Evolutionary conservation across 2,797 vertebrate species (phyloP), one percentile per base, ranked within the genome.

Genomic region (Spinus pinus): DNA sequence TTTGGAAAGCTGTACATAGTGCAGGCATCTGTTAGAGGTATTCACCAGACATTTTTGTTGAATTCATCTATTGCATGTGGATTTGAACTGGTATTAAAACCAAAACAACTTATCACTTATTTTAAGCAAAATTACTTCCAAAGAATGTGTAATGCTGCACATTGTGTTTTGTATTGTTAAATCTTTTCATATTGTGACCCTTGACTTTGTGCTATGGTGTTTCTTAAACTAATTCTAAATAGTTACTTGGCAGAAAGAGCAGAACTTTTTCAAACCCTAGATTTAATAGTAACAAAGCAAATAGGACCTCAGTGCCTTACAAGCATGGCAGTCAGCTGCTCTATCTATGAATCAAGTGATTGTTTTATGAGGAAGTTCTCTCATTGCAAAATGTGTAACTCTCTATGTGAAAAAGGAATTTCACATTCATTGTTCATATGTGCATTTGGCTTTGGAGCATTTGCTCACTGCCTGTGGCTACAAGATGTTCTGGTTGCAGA

Each of bases 401-500:
- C 35, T 66, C 10, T 53, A 1, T 49, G 31, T 62, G n/a, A 37
- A 44, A 73, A 88, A 58, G 42, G 24, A 64, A 41, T 81, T 77
- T 56, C 27, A 7, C 8, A 2, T 64, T 65, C 1, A 1, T 57
- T 74, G 14, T 57, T 88, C 14, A 14, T 47, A 0, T 9, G 6
- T 75, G 12, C 9, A 1, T 77, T 88, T 73, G 41, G 14, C 30
- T 81, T 54, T 80, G 41, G 19, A 50, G 30, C 14, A 13, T 69
- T 92, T 85, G 21, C n/a, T 51, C 0, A 0, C 37, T 64, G 49
- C 16, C 6, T 47, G 4, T 20, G 41, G 7, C 77, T 62, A 23
- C 50, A 44, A 44, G 27, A 13, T 47, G 7, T 44, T 84, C 35
- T 73, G 10, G 22, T 87, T 72, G 10, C 13, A 58, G 35, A 18